phyloP scores from a whole-genome alignment of 2,797 vertebrate species.

The Austrolebias charrua region DNA sequence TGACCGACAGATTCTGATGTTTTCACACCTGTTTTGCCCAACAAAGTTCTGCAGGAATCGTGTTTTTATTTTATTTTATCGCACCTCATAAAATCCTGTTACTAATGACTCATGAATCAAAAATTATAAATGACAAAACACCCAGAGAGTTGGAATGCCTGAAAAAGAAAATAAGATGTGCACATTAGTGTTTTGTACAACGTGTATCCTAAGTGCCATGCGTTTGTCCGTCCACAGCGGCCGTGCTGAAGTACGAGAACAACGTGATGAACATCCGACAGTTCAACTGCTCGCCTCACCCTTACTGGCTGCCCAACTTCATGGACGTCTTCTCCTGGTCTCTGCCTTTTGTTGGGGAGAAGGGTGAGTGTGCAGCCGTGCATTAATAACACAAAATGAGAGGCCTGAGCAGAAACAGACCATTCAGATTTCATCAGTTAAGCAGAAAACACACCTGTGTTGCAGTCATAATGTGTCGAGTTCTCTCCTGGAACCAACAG shows the following conservation, averaged over 20 bases:
- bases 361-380: constrained; percentile 62
- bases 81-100: constrained; percentile 18
- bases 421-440: too few relatives aligned
- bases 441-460: too few relatives aligned
- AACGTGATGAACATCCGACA: constrained; percentile 86
- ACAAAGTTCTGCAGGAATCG: neutral
- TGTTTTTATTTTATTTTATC: constrained; percentile 17
- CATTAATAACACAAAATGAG: too few relatives aligned
- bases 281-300: constrained; percentile 85
- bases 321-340: constrained; percentile 86
- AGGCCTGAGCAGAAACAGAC: neutral
- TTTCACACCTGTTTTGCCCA: constrained; percentile 17
- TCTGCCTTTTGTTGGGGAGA: constrained; percentile 82
- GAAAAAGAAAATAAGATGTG: too few relatives aligned
- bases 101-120: constrained; percentile 15
- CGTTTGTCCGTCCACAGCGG: constrained; percentile 72
- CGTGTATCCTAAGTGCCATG: too few relatives aligned
- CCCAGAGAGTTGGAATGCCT: too few relatives aligned
- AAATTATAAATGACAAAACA: too few relatives aligned
- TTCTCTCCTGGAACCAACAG: too few relatives aligned
- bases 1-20: constrained; percentile 15
- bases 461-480: too few relatives aligned
- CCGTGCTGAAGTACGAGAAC: constrained; percentile 85
- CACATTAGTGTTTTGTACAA: too few relatives aligned
- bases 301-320: constrained; percentile 85